These are phyloP conservation scores for Acleris cristana DNA, from an alignment of 2,888 invertebrate species.

Conservation along the genomic window DNA sequence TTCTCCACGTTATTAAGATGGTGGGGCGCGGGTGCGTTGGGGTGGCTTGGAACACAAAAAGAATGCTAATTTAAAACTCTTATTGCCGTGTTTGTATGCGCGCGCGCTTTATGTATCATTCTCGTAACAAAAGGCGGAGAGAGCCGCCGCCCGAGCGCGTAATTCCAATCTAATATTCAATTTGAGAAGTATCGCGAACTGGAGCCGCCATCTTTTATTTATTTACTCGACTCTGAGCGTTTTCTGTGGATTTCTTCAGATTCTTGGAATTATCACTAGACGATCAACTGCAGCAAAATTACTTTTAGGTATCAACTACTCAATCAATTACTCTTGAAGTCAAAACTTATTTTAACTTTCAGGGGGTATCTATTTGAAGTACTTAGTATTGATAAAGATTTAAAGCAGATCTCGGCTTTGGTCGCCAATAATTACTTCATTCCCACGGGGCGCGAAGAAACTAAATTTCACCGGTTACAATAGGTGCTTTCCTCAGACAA, in stretches of 20 bases:
- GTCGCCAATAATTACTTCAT: constrained; percentile 70
- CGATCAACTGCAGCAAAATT: constrained; percentile 30
- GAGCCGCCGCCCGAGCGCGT: constrained; percentile 77
- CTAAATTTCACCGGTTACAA: constrained; percentile 73
- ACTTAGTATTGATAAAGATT: constrained; percentile 33
- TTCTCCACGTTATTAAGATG: constrained; percentile 82
- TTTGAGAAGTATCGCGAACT: constrained; percentile 77
- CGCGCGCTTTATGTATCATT: constrained; percentile 81
- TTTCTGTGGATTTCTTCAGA: constrained; percentile 52
- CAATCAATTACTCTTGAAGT: constrained; percentile 18
- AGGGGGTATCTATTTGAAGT: constrained; percentile 14
- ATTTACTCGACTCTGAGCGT: constrained; percentile 65
- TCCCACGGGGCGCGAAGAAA: constrained; percentile 69
- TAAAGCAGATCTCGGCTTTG: constrained; percentile 58
- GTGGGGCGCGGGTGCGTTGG: constrained; percentile 68
- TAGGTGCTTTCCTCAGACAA: constrained; percentile 71
- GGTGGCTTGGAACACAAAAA: constrained; percentile 79
- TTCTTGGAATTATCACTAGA: constrained; percentile 18
- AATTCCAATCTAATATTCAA: constrained; percentile 84
- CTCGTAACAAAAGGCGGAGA: constrained; percentile 77
- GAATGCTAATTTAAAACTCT: constrained; percentile 84
- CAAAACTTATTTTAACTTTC: constrained; percentile 25
- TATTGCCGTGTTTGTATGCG: constrained; percentile 81
- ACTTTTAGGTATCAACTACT: too few species aligned
- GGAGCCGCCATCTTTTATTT: constrained; percentile 74